Evolutionary conservation across 64 coral and sea anemone species (phyloP), one percentile per base, ranked within the genome.

Genomic region (Hydrozoanthus tunicans): DNA sequence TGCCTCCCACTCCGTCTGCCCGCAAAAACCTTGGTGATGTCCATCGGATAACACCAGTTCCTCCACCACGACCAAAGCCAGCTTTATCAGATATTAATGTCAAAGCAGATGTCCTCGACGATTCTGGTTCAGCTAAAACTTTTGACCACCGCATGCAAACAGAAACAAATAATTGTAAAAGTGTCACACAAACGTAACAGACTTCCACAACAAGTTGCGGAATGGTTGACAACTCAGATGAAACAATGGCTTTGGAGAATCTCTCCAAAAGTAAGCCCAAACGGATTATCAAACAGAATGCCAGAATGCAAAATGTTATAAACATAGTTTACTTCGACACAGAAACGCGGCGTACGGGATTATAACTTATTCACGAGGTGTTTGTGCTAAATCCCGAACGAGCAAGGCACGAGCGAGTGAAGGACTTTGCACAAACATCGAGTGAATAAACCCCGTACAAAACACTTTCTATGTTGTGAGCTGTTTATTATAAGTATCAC

Each of bases 11-110:
- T 11, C 84, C 84, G 9, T 58, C 32, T 74, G 68, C 84, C 0
- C 54, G 84, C 17, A 88, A 73, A 72, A n/a, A 32, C 10, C 51
- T 1, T 1, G 55, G 67, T 20, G 69, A 70, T 23, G 82, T 71
- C 65, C 82, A 10, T 51, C 69, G 84, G 74, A 6, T 74, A 13
- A 88, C 73, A 73, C 84, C 84, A 61, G 17, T 88, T 88, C 84
- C 84, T 88, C 55, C 69, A 5, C 84, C 84, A 12, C 69, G 84
- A 88, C 11, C 23, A 75, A 73, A 74, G 56, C 56, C 69, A 5
- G 59, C 59, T 62, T 10, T 25, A 15, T 9, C 65, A 73, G 1
- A 86, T 59, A 71, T 58, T 5, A 55, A 24, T 51, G 9, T 64
- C 13, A 59, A 86, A 60, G 9, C 20, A 51, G 25, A 56, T 61